Conservation (phyloP, 2,888 invertebrate species). For the Clitarchus hookeri region DNA sequence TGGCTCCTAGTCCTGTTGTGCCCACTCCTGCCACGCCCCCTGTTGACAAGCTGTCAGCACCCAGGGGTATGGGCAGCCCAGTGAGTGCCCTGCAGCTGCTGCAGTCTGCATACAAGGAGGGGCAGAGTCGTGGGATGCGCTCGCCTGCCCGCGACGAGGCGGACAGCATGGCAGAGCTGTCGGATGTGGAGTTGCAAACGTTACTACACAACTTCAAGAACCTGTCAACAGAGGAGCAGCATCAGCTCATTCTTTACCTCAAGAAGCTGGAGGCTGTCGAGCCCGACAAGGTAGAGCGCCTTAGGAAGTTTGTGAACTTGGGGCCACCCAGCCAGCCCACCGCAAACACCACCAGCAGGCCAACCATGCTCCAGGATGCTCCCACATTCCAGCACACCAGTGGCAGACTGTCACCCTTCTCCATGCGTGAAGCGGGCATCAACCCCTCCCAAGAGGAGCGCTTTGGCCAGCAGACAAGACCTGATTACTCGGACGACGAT, state of each 20-base stretch:
- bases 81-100: conserved; percentile 43
- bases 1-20: conserved; percentile 38
- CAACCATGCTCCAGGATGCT: not conserved
- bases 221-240: conserved; percentile 78
- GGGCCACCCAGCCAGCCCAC: conserved; percentile 47
- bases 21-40: conserved; percentile 30
- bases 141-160: conserved; percentile 41
- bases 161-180: conserved; percentile 70
- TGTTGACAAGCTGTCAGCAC: not conserved
- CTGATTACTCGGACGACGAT: conserved; percentile 51
- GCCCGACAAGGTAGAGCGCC: conserved; percentile 74
- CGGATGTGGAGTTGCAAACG: conserved; percentile 79
- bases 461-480: not conserved
- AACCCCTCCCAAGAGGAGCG: conserved; percentile 54
- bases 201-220: conserved; percentile 81
- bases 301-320: conserved; percentile 75
- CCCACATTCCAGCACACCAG: conserved; percentile 37
- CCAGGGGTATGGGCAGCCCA: conserved; percentile 32
- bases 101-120: conserved; percentile 47
- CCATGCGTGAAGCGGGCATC: conserved; percentile 54
- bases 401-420: conserved; percentile 58
- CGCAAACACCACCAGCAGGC: not conserved
- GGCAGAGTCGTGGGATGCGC: not conserved
- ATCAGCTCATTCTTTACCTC: conserved; percentile 78
- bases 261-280: conserved; percentile 80